Base-by-base conservation (phyloP, 1,140 invertebrate genomes). In the Dendroctonus valens region DNA sequence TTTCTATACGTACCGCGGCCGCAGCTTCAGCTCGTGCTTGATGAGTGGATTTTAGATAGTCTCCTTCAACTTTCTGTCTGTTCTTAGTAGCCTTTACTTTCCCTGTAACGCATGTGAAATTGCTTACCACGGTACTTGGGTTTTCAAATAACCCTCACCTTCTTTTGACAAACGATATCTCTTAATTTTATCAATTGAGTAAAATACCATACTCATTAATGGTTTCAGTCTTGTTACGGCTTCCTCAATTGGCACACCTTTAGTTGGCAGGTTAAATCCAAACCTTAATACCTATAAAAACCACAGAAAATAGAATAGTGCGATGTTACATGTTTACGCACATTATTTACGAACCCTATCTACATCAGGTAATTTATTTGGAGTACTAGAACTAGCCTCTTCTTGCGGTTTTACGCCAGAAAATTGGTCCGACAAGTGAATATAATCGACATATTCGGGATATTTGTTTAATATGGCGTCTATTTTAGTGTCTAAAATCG, bases 401-500 rank as follows among this genome's bases (percentile, higher is more conserved):
- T 98, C 95, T 75, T 90, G 88, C 75, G 90, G 87, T 79, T 96
- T 95, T 6, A 86, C 84, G 48, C 97, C 92, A 71, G 89, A 91
- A 80, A 89, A 99, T 77, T 97, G 92, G 82, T 99, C 97, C 62
- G 95, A 97, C 74, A 99, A 89, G 81, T 99, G 96, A 79, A 99
- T 92, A 80, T 91, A 99, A 78, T 99, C 96, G 72, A 99, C 87
- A 73, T 89, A 83, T 67, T 89, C 85, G 69, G 91, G 84, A 83
- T 92, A 96, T 81, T 93, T 96, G 66, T 89, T 87, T 65, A 99
- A 82, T 52, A 93, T 87, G 69, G 91, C 84, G 55, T 85, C 82
- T 72, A 96, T 86, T 78, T 92, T 90, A 63, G 88, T 84, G 82
- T 98, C 96, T 67, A 98, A 84, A 65, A 97, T 84, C 48, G 87